A percentile compares a stretch with the other conserved stretches of the same genome.
These are phyloP conservation scores for Atopsyche davidsoni DNA, from an alignment of 1,140 invertebrate genomes.

Conservation along the genomic window DNA sequence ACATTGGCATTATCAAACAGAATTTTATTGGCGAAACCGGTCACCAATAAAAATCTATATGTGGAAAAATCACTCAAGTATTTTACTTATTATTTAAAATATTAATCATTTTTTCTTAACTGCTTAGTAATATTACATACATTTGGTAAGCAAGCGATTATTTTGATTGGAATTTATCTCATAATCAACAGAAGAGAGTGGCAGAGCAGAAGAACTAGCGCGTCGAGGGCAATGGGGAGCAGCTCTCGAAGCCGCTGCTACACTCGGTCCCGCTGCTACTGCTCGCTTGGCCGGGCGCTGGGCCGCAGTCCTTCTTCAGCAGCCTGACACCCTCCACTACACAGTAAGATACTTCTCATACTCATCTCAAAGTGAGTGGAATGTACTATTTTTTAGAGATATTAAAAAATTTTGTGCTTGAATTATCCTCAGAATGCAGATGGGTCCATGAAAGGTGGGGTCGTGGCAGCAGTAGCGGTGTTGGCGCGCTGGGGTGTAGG, in stretches of 20 bases:
- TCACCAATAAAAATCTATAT: too few relatives aligned
- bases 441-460: constrained; percentile 21
- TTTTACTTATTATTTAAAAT: too few relatives aligned
- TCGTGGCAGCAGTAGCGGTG: constrained; percentile 16
- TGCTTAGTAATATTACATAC: background rate
- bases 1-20: too few relatives aligned
- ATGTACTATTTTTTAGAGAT: too few relatives aligned
- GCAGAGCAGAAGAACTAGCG: constrained; percentile 22
- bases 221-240: constrained; percentile 23
- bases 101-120: too few relatives aligned
- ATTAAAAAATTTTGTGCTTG: constrained; percentile 1
- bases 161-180: background rate
- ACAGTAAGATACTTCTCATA: constrained; percentile 20
- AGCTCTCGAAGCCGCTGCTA: constrained; percentile 24
- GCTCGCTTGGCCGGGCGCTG: constrained; percentile 20
- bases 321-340: constrained; percentile 22
- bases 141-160: background rate
- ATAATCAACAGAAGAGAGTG: constrained; percentile 16
- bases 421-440: constrained; percentile 19
- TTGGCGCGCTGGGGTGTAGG: constrained; percentile 19
- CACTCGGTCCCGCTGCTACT: constrained; percentile 9
- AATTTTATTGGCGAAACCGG: too few relatives aligned
- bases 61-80: too few relatives aligned
- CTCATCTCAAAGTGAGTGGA: too few relatives aligned
- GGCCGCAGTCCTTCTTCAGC: constrained; percentile 22